Evolutionary conservation across 1,140 invertebrate genomes (phyloP), one percentile per base, ranked within the genome.

Genomic region (Drosophila nikananu): DNA sequence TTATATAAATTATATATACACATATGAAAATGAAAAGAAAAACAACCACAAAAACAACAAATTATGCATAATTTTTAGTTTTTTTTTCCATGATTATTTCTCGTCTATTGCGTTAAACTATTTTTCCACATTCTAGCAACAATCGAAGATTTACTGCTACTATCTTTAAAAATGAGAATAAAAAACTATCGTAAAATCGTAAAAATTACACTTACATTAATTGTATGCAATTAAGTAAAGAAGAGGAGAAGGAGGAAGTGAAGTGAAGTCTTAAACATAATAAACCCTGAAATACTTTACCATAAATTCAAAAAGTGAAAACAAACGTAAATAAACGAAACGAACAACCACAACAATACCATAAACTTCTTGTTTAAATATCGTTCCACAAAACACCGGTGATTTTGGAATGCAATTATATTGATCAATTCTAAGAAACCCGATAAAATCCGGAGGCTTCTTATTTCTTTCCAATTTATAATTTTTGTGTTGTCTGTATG

Each of bases 1-100:
- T 90, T 90, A 90, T 90, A 90, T 90, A 84, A 86, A 84, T 81
- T 84, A 89, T 89, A 89, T 82, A 86, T 75, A 90, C 68, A 77
- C 54, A 81, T 82, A 79, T 89, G 67, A 74, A 83, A 76, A 42
- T 77, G 62, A 74, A 57, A 39, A 64, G 64, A 74, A 60, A 67
- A 79, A 58, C 35, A 67, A 68, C 30, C 41, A 83, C 74, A 80
- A 78, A 61, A 63, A 44, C 59, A 80, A 74, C 48, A 76, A 83
- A 76, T 73, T 80, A 83, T 77, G 70, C 65, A 70, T 87, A 80
- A 78, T 73, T 83, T 75, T 57, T 37, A 74, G 51, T 42, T 75
- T 68, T 70, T 62, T 81, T 81, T 66, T 51, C 21, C 17, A 42
- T 72, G 72, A 39, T 39, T 55, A 55, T 39, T 55, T 55, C 54